Evolutionary conservation across 2,113 vertebrate genomes (phyloP), one percentile per base, ranked within the genome.

Genomic region (Falco punctatus): DNA sequence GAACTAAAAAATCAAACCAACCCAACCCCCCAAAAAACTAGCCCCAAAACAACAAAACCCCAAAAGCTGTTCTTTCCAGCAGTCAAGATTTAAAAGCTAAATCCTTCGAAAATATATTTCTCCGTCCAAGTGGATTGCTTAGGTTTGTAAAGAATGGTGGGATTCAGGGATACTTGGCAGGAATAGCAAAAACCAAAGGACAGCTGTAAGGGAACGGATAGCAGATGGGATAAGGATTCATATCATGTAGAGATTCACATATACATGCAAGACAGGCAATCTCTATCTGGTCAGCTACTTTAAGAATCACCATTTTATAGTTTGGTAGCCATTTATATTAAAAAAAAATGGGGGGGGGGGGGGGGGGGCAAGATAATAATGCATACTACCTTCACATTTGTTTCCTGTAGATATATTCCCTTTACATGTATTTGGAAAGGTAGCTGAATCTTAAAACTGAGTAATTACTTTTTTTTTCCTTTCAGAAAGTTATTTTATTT

Each of bases 331-430:
- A 70, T 17, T 13, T 65, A 65, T 35, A 38, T 38, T 17, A 67
- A 77, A 73, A 49, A 64, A 30, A 59, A 27, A 0, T 0, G 8
- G 19, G 13, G 6, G 5, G 5, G 5, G 3, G 42, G 5, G 5
- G 5, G 3, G 42, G 2, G 17, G 15, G 13, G 18, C 42, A 42
- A 22, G 64, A 65, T 54, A 42, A 52, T 70, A 51, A 74, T 20
- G 10, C 15, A 46, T 7, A 40, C 7, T 4, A 52, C 14, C 42
- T 77, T 51, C 33, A 64, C 23, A 18, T 72, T 51, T 75, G 3
- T 46, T 73, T 85, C 30, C n/a, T 4, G 1, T 4, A 51, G 42
- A n/a, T 38, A 54, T 13, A 62, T 61, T 42, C 23, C n/a, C 27
- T 65, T 92, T 69, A 66, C 32, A 44, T 67, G 19, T 11, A 81